Evolutionary conservation across 1,140 invertebrate species (phyloP), one percentile per base, ranked within the genome.

Genomic region (Diorhabda carinulata): DNA sequence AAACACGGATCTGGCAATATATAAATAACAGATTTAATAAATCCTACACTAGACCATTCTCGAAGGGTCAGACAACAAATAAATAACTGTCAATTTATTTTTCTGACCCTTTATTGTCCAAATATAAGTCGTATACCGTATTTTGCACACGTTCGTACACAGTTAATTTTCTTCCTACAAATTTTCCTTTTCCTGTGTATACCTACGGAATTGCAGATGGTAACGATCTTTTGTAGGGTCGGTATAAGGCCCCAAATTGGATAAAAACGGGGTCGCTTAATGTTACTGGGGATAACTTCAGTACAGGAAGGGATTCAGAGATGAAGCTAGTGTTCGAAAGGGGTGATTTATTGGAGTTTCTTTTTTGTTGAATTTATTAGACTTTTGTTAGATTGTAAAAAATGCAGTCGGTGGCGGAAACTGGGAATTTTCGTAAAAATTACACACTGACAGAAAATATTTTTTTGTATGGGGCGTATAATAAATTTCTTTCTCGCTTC

Each of bases 161-260:
- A 69, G 68, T 69, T 69, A 69, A 69, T 69, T 69, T 69, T 64
- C 68, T 65, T 64, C 58, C 68, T 69, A 69, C 68, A 69, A 69
- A 69, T 69, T 69, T 65, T 57, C 57, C 47, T 64, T 63, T 62
- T 63, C 60, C 45, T 25, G 40, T 45, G 43, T 62, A 42, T 10
- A 62, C 41, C 42, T 43, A 62, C 43, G 43, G 43, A 7, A 7
- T n/a, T 10, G 43, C 7, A 43, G 10, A 43, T 41, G 61, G 10
- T 43, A 62, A 62, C 43, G 9, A 43, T 4, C 61, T 42, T 62
- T 43, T 44, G 61, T n/a, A 43, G 43, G 8, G 43, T 5, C 6
- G 9, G 7, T n/a, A 43, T 62, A 47, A 62, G 43, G 41, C 2
- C 9, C n/a, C 6, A 10, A 62, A 62, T 62, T 43, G 61, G 43